Conservation (phyloP, 2,797 vertebrate genomes). For the Sardinella longiceps region DNA sequence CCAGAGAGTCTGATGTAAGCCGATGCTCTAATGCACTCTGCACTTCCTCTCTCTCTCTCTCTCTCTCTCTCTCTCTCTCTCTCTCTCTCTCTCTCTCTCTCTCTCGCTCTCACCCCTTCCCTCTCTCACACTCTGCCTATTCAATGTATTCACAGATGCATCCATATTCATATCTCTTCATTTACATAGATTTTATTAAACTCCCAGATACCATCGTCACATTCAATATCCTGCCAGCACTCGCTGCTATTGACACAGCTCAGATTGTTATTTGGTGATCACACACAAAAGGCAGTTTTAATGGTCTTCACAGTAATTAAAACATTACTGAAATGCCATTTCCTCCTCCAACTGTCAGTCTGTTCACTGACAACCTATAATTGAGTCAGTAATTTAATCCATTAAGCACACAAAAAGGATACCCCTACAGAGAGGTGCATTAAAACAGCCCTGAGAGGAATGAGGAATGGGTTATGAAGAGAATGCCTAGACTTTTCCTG, state of each 20-base stretch:
- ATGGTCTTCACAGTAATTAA: slow-evolving; percentile 6
- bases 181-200: slow-evolving; percentile 36
- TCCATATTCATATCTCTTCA: slow-evolving; percentile 32
- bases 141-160: background rate
- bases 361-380: background rate
- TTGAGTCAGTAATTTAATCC: background rate
- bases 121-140: background rate
- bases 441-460: background rate
- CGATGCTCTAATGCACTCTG: slow-evolving; percentile 6
- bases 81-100: background rate
- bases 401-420: background rate
- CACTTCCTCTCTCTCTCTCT: slow-evolving; percentile 3
- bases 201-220: slow-evolving; percentile 35
- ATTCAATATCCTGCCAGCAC: slow-evolving; percentile 20
- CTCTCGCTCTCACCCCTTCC: background rate
- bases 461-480: background rate
- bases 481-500: no score
- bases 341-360: background rate
- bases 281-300: slow-evolving; percentile 1
- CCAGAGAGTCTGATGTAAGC: slow-evolving; percentile 21
- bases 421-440: background rate
- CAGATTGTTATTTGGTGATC: slow-evolving; percentile 10
- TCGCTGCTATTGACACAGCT: slow-evolving; percentile 14
- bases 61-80: no score
- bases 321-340: slow-evolving; percentile 11